Percentiles rank a stretch among this genome's conserved stretches.
Conservation (phyloP, 2,797 vertebrate species). For the Tolypeutes matacus region DNA sequence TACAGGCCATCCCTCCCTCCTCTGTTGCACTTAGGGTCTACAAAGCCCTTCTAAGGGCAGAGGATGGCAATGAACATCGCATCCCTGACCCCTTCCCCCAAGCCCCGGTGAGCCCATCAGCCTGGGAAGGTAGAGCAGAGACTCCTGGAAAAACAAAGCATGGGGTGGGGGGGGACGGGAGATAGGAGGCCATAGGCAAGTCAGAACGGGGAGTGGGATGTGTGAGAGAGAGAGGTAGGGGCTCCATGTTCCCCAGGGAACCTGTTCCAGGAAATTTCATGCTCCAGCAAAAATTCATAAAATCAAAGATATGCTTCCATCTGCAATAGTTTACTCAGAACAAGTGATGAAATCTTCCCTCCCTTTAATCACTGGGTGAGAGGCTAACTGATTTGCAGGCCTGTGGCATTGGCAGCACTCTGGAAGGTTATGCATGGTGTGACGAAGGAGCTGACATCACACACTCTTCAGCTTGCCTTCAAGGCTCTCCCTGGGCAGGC, state of each 20-base stretch:
- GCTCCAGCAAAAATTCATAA: slow-evolving; percentile 64
- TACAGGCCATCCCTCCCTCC: neutral
- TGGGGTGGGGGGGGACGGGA: neutral
- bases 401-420: rapidly evolving
- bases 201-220: neutral
- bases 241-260: neutral
- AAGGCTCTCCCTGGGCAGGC: neutral
- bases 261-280: slow-evolving; percentile 45
- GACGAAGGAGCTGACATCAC: neutral
- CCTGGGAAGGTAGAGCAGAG: neutral
- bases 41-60: neutral
- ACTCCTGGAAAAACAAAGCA: neutral
- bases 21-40: neutral
- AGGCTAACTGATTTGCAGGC: slow-evolving; percentile 17
- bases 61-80: rapidly evolving
- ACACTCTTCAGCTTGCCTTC: neutral
- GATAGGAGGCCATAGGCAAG: neutral
- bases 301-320: slow-evolving; percentile 70
- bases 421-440: neutral
- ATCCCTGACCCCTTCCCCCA: neutral
- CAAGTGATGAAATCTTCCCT: slow-evolving; percentile 37
- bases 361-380: slow-evolving; percentile 34
- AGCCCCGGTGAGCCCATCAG: neutral
- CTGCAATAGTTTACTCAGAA: slow-evolving; percentile 62
- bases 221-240: neutral